Evolutionary conservation across 2,888 invertebrate genomes (phyloP).

Genomic region (Hylaea fasciaria): DNA sequence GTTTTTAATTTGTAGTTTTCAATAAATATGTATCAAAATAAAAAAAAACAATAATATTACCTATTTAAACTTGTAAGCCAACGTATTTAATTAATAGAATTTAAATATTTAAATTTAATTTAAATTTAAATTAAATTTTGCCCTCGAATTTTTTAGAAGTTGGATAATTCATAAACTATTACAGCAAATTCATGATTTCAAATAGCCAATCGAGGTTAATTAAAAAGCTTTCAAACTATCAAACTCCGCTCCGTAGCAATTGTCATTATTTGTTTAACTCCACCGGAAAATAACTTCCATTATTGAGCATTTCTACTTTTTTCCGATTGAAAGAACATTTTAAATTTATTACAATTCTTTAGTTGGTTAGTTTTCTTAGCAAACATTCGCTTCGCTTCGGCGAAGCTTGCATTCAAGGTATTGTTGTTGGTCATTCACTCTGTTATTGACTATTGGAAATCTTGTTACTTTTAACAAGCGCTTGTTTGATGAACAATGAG

Average conservation of each 20-base stretch:
- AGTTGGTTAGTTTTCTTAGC: conserved; percentile 18
- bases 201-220: background rate
- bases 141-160: too few relatives aligned
- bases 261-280: too few relatives aligned
- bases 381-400: conserved; percentile 7
- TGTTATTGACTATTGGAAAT: background rate
- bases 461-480: background rate
- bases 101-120: too few relatives aligned
- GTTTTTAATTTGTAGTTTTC: too few relatives aligned
- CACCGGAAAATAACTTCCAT: conserved; percentile 12
- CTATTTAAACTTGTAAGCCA: too few relatives aligned
- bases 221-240: background rate
- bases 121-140: too few relatives aligned
- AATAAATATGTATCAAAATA: too few relatives aligned
- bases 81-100: too few relatives aligned
- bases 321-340: conserved; percentile 28
- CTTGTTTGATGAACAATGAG: background rate
- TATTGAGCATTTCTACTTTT: conserved; percentile 19
- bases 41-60: too few relatives aligned
- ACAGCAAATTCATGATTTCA: background rate
- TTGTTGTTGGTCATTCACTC: background rate
- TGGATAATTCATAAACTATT: too few relatives aligned
- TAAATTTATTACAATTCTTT: conserved; percentile 28
- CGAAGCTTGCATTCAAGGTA: background rate
- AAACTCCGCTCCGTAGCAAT: too few relatives aligned